A percentile compares a stretch with the other conserved stretches of the same genome.
Evolutionary conservation across 2,797 vertebrate species (phyloP).

Genomic region (Salmo trutta): DNA sequence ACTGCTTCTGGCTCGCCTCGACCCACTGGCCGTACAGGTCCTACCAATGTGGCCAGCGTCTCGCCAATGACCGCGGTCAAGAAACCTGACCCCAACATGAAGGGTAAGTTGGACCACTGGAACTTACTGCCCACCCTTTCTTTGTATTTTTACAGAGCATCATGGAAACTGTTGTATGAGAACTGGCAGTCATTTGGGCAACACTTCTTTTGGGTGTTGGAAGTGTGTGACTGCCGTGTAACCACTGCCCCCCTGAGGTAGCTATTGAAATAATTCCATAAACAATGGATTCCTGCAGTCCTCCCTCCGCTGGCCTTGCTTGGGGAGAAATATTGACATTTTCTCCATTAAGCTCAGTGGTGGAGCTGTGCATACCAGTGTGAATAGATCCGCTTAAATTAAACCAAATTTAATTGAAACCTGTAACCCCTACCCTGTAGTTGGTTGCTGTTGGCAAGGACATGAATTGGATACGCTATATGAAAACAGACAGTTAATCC

Average conservation of each 20-base stretch:
- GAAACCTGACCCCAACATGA: conserved; percentile 98
- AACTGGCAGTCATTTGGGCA: neutral
- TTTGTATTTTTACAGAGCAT: neutral
- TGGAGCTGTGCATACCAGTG: neutral
- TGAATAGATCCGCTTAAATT: conserved; percentile 8
- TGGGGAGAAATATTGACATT: conserved; percentile 20
- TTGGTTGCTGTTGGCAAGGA: conserved; percentile 6
- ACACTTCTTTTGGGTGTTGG: neutral
- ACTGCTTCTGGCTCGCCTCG: conserved; percentile 89
- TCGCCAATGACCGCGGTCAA: conserved; percentile 94
- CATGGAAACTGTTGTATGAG: neutral
- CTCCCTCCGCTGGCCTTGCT: neutral
- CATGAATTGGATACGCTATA: neutral
- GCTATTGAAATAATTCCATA: conserved; percentile 17
- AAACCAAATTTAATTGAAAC: conserved; percentile 15
- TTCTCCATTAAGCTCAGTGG: conserved; percentile 24
- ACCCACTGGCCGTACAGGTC: conserved; percentile 87
- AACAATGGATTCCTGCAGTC: conserved; percentile 13
- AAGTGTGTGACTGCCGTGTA: conserved; percentile 23
- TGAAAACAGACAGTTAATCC: neutral
- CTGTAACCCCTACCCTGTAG: neutral
- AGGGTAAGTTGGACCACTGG: conserved; percentile 67
- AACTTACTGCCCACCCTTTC: neutral
- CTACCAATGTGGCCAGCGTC: conserved; percentile 81
- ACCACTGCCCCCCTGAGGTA: conserved; percentile 55